A percentile compares a stretch with the other conserved stretches of the same genome.
phyloP scores from a whole-genome alignment of 2,797 vertebrate genomes.

The Heliangelus exortis region DNA sequence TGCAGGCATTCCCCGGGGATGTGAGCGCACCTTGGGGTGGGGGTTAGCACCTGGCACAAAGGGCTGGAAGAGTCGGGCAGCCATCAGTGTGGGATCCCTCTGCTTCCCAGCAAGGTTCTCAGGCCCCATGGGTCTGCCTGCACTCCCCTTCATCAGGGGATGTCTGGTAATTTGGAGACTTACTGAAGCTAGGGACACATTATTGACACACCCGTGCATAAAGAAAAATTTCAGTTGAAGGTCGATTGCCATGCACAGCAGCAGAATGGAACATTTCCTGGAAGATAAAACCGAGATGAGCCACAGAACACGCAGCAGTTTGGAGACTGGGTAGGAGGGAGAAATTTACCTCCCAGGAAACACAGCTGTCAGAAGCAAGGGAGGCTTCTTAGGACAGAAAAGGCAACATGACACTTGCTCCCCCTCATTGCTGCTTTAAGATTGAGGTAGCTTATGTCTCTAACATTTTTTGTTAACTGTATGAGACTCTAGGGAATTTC shows the following conservation, averaged over 20 bases:
- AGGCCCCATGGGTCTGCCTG: accelerated
- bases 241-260: too few species aligned
- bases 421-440: neutral
- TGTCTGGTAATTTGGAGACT: neutral
- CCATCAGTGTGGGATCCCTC: accelerated
- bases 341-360: neutral
- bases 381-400: neutral
- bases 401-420: neutral
- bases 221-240: neutral
- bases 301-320: accelerated
- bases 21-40: neutral
- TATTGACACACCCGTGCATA: accelerated
- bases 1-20: accelerated
- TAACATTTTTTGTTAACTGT: neutral
- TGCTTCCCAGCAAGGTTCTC: neutral
- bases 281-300: neutral
- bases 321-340: neutral
- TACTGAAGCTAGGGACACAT: accelerated
- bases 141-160: accelerated
- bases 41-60: accelerated
- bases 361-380: accelerated
- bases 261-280: neutral
- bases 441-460: neutral
- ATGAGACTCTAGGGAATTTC: neutral
- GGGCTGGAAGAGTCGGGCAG: accelerated